Evolutionary conservation across 2,113 vertebrate species (phyloP).

Genomic region (Chauna torquata): DNA sequence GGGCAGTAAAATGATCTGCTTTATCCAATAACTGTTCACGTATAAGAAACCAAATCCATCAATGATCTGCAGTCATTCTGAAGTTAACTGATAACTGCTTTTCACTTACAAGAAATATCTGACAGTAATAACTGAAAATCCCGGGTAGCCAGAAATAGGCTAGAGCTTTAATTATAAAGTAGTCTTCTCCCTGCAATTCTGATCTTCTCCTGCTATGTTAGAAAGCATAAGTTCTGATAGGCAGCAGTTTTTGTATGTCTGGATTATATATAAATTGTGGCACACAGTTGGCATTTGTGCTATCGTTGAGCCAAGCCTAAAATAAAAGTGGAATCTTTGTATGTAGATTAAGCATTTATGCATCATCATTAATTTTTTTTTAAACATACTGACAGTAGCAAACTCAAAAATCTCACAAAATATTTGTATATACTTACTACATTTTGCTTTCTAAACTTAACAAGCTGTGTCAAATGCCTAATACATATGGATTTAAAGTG

Average conservation of each 20-base stretch:
- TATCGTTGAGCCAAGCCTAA: not conserved
- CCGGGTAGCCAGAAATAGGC: not conserved
- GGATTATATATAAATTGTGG: not conserved
- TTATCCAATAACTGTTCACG: slow-evolving; percentile 43
- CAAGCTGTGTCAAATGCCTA: not conserved
- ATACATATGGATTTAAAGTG: not conserved
- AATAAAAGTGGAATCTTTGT: not conserved
- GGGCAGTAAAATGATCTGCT: slow-evolving; percentile 41
- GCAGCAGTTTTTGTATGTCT: not conserved
- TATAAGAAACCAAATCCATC: slow-evolving; percentile 23
- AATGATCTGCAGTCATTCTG: not conserved
- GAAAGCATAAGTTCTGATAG: not conserved
- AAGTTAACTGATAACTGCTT: not conserved
- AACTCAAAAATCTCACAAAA: not conserved
- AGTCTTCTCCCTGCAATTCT: not conserved
- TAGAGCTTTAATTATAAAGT: not conserved
- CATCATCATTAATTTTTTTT: not conserved
- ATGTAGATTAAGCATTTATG: not conserved
- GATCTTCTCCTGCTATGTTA: not conserved
- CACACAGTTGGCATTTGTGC: not conserved
- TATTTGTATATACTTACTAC: not conserved
- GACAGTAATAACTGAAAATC: not conserved
- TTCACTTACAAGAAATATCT: not conserved
- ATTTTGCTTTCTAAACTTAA: not conserved
- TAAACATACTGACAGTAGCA: not conserved